A percentile compares a stretch with the other conserved stretches of the same genome.
Conservation (phyloP, 1,140 invertebrate species). For the Pseudomyrmex flavicornis region DNA sequence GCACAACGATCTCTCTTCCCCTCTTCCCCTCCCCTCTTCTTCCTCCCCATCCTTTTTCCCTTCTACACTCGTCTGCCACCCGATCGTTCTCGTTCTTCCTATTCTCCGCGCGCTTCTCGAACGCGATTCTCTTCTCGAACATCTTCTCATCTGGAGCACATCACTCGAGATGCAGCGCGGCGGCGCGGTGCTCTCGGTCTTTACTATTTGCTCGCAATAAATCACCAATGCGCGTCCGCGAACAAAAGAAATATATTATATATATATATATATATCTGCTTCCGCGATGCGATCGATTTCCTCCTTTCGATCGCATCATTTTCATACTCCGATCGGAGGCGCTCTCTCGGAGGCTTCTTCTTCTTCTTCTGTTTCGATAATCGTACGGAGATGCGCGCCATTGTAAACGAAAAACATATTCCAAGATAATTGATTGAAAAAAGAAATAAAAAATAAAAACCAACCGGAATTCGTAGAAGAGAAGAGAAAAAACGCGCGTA, state of each 20-base stretch:
- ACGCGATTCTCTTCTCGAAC: conserved; percentile 25
- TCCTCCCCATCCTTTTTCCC: conserved; percentile 7
- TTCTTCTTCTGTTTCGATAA: neutral
- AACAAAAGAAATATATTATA: conserved; percentile 51
- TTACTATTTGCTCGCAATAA: conserved; percentile 67
- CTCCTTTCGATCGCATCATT: conserved; percentile 57
- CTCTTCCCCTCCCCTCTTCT: conserved; percentile 25
- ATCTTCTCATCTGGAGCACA: conserved; percentile 48
- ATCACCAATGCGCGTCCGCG: conserved; percentile 52
- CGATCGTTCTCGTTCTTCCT: conserved; percentile 43
- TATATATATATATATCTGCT: conserved; percentile 55
- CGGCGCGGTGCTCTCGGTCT: conserved; percentile 56
- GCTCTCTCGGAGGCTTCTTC: neutral
- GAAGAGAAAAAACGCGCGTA: neutral
- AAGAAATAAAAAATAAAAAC: neutral
- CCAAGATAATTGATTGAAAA: neutral
- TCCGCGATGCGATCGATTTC: conserved; percentile 24
- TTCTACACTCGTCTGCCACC: neutral
- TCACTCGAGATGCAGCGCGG: conserved; percentile 42
- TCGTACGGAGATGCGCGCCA: neutral
- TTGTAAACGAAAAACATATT: neutral
- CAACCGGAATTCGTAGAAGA: neutral
- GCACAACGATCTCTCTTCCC: conserved; percentile 33
- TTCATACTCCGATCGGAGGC: conserved; percentile 27
- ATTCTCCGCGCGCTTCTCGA: conserved; percentile 1